Evolutionary conservation across 2,888 invertebrate genomes (phyloP).

Genomic region (Scaptomyza cyrtandrae): DNA sequence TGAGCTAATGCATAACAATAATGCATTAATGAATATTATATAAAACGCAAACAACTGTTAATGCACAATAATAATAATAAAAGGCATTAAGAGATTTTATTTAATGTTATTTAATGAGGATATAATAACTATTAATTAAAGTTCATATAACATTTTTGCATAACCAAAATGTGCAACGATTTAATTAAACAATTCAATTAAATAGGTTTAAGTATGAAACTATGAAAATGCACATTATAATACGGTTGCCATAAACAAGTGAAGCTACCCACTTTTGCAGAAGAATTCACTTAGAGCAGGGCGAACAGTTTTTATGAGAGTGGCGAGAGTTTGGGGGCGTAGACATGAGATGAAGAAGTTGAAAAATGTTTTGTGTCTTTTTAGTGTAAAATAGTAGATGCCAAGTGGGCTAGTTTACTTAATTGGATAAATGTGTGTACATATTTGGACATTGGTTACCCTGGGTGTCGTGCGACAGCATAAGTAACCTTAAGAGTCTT

Average conservation of each 20-base stretch:
- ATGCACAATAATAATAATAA: not conserved
- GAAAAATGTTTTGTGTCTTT: conserved; percentile 62
- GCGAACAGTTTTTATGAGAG: not conserved
- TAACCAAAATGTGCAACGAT: no score
- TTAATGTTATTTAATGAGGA: not conserved
- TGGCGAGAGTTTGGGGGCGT: not conserved
- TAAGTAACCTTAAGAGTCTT: conserved; percentile 10
- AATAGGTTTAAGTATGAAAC: not conserved
- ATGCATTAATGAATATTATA: not conserved
- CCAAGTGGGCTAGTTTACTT: conserved; percentile 11
- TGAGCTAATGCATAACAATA: not conserved
- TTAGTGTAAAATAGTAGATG: conserved; percentile 75
- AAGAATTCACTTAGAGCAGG: conserved; percentile 59
- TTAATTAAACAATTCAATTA: not conserved
- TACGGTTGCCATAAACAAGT: conserved; percentile 24
- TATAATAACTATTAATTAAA: conserved; percentile 6
- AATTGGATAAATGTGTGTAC: not conserved
- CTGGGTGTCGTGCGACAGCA: conserved; percentile 1
- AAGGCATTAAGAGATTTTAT: not conserved
- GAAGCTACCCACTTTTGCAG: conserved; percentile 44
- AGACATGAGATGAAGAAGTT: conserved; percentile 33
- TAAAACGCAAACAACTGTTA: not conserved
- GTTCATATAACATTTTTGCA: no score
- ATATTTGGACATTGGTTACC: not conserved
- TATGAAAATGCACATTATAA: not conserved